Evolutionary conservation across 2,113 vertebrate genomes (phyloP), one percentile per base, ranked within the genome.

Genomic region (Glaucidium brasilianum): DNA sequence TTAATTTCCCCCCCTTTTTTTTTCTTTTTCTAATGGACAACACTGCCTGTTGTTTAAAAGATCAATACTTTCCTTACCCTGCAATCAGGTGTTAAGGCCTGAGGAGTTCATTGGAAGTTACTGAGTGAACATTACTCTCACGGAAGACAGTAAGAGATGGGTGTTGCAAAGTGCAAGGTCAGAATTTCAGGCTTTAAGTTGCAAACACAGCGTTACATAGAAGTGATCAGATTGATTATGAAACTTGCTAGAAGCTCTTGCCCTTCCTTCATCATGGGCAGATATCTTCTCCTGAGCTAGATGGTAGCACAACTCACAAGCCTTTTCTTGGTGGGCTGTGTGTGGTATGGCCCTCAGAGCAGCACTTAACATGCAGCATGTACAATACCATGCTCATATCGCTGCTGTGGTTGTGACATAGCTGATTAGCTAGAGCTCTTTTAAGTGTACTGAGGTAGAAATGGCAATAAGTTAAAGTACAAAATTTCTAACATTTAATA

Each of bases 41-140:
- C 18, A 27, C 15, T 75, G 41, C 45, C 50, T 49, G 14, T 60
- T 84, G n/a, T 62, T 84, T 6, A 22, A 63, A 50, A 80, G 34
- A 49, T 19, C 21, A 30, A 0, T 82, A 7, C 26, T n/a, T 87
- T 81, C 35, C 4, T 1, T 34, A n/a, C 11, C 11, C 5, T n/a
- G 7, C 45, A 64, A 2, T 64, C 53, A 26, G 66, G 26, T 55
- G 15, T 75, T 55, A 26, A 32, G 26, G 12, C 37, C 39, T 75
- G 67, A 76, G 62, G 45, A 71, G 49, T 26, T 75, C 21, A 6
- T 7, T 47, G 49, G 15, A 32, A 86, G 35, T 50, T 76, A 35
- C 12, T 79, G 37, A 45, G 39, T 85, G 67, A 45, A 23, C 19
- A 10, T 67, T 59, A 13, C 37, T 88, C 37, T 66, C 17, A 34